These are phyloP conservation scores for Calephelis virginiensis DNA, from an alignment of 1,140 invertebrate species.

Conservation along the genomic window DNA sequence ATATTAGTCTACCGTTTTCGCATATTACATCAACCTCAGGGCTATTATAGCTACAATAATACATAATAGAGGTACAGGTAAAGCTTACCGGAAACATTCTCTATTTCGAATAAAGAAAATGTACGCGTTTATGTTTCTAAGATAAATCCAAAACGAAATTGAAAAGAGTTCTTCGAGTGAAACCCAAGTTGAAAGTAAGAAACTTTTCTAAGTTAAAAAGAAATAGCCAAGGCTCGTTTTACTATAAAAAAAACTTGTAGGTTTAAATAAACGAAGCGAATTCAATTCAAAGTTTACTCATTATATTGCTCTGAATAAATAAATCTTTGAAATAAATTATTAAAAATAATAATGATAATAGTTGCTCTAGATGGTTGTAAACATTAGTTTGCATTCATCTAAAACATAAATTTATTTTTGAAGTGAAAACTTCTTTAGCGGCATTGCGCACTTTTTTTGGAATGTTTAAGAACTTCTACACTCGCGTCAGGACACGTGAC, in stretches of 20 bases:
- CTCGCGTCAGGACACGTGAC: no score
- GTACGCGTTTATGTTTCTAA: conserved; percentile 1
- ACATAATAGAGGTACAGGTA: no score
- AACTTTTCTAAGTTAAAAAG: conserved; percentile 16
- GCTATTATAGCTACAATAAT: no score
- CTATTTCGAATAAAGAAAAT: conserved; percentile 5
- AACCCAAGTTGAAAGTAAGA: conserved; percentile 11
- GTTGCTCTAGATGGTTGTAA: no score
- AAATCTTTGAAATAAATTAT: neutral
- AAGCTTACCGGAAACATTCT: neutral
- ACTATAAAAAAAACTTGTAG: conserved; percentile 14
- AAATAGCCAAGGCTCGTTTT: neutral
- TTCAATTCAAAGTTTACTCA: conserved; percentile 10
- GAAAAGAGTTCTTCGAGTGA: conserved; percentile 3
- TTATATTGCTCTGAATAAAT: neutral
- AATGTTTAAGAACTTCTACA: no score
- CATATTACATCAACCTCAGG: no score
- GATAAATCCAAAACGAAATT: conserved; percentile 9
- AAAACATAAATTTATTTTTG: no score
- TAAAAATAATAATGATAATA: no score
- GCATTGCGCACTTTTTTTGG: no score
- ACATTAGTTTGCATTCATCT: no score
- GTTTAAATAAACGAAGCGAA: neutral
- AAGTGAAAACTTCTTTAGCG: no score
- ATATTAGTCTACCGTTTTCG: no score